A percentile compares a stretch with the other conserved stretches of the same genome.
These are phyloP conservation scores for Endotricha flammealis DNA, from an alignment of 2,888 invertebrate genomes.

Conservation along the genomic window DNA sequence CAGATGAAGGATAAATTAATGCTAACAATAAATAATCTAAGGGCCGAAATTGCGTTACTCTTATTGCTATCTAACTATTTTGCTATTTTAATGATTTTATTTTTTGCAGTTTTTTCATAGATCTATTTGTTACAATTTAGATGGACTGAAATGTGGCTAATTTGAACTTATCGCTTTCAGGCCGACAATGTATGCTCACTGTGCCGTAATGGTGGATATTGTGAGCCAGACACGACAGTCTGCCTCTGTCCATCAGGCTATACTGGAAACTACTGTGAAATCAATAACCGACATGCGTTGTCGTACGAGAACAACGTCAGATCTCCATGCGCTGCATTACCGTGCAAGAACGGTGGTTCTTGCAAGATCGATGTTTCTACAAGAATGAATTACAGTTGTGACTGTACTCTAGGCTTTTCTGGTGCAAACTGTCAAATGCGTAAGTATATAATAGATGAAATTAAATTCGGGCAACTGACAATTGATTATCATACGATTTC, in stretches of 20 bases:
- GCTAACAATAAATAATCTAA: too few species aligned
- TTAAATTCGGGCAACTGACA: too few species aligned
- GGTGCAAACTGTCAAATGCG: conserved; percentile 89
- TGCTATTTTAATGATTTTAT: too few species aligned
- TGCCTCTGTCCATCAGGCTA: conserved; percentile 76
- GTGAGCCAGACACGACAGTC: conserved; percentile 68
- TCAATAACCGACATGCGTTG: conserved; percentile 38
- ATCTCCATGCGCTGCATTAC: conserved; percentile 78
- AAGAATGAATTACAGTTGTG: conserved; percentile 81
- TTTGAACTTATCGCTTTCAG: too few species aligned
- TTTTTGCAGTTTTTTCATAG: too few species aligned
- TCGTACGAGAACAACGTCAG: conserved; percentile 33
- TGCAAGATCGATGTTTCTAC: conserved; percentile 77
- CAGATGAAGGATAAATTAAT: too few species aligned
- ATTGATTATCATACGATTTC: too few species aligned
- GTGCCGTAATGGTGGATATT: conserved; percentile 83
- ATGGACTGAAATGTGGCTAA: too few species aligned
- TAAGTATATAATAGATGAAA: too few species aligned
- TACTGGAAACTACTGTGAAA: conserved; percentile 58
- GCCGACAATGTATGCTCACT: conserved; percentile 66
- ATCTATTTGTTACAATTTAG: too few species aligned
- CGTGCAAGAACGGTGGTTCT: conserved; percentile 89
- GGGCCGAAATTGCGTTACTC: too few species aligned
- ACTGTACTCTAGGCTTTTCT: conserved; percentile 87
- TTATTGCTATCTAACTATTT: too few species aligned